Evolutionary conservation across 2,888 invertebrate genomes (phyloP).

Genomic region (Cistogaster globosa): DNA sequence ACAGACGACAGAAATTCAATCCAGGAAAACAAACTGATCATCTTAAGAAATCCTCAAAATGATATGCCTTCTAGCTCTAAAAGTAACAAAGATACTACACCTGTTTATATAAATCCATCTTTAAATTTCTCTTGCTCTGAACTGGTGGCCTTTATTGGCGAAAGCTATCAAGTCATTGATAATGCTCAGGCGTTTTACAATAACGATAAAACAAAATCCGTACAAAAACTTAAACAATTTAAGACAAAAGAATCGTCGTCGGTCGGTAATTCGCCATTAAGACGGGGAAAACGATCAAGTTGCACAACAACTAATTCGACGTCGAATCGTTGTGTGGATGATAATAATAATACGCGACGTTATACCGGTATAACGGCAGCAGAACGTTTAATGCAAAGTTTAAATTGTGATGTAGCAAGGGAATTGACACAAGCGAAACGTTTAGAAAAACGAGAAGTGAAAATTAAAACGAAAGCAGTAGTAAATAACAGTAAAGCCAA

Average conservation of each 20-base stretch:
- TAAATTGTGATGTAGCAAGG: slow-evolving; percentile 62
- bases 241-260: slow-evolving; percentile 58
- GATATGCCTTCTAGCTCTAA: slow-evolving; percentile 23
- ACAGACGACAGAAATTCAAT: not conserved
- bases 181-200: slow-evolving; percentile 62
- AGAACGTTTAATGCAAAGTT: slow-evolving; percentile 69
- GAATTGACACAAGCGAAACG: slow-evolving; percentile 37
- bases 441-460: slow-evolving; percentile 38
- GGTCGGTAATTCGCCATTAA: slow-evolving; percentile 62
- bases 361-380: slow-evolving; percentile 64
- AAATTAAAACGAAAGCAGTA: slow-evolving; percentile 26
- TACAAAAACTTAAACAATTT: slow-evolving; percentile 5
- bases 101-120: slow-evolving; percentile 54
- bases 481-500: not conserved
- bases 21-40: not conserved
- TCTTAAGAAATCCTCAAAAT: not conserved
- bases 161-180: slow-evolving; percentile 78
- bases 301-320: not conserved
- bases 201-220: slow-evolving; percentile 18
- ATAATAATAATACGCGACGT: slow-evolving; percentile 67
- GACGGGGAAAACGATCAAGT: slow-evolving; percentile 43
- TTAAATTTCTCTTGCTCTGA: slow-evolving; percentile 76
- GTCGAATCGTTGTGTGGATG: slow-evolving; percentile 54
- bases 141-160: slow-evolving; percentile 79
- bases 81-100: not conserved